These are phyloP conservation scores for Poecilobothrus nobilitatus DNA, from an alignment of 2,888 invertebrate species.

Conservation along the genomic window DNA sequence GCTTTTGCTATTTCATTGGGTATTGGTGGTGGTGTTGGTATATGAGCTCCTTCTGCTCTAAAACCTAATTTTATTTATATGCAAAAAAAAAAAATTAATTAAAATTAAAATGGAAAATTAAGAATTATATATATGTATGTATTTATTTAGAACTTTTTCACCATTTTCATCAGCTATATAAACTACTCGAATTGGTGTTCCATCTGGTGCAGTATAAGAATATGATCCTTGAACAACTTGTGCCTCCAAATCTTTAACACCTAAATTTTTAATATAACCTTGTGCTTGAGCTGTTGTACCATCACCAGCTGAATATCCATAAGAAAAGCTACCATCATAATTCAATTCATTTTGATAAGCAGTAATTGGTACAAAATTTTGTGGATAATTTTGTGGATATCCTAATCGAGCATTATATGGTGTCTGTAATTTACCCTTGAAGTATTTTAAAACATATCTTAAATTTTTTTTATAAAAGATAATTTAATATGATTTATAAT, in stretches of 20 bases:
- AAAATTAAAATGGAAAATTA: neutral
- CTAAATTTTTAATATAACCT: conserved; percentile 63
- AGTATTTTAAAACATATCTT: too few relatives aligned
- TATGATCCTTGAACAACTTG: conserved; percentile 69
- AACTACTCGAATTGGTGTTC: conserved; percentile 58
- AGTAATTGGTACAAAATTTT: conserved; percentile 42
- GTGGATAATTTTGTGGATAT: conserved; percentile 35
- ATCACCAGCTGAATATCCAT: conserved; percentile 66
- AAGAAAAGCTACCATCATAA: conserved; percentile 42
- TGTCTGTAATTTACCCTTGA: neutral
- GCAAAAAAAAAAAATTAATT: neutral
- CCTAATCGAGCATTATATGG: conserved; percentile 20
- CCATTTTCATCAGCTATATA: conserved; percentile 73
- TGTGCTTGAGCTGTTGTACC: conserved; percentile 71
- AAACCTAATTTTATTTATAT: conserved; percentile 30
- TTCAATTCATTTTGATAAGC: conserved; percentile 43
- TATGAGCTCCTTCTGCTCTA: conserved; percentile 42
- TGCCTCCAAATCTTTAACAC: conserved; percentile 58
- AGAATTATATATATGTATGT: neutral
- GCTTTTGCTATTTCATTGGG: conserved; percentile 37
- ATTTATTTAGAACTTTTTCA: conserved; percentile 26
- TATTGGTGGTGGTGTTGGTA: conserved; percentile 40
- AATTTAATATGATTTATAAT: too few relatives aligned
- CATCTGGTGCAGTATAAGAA: conserved; percentile 66
- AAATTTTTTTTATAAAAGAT: too few relatives aligned